A percentile compares a stretch with the other conserved stretches of the same genome.
Evolutionary conservation across 2,797 vertebrate genomes (phyloP).

Genomic region (Petrocephalus sullivani): DNA sequence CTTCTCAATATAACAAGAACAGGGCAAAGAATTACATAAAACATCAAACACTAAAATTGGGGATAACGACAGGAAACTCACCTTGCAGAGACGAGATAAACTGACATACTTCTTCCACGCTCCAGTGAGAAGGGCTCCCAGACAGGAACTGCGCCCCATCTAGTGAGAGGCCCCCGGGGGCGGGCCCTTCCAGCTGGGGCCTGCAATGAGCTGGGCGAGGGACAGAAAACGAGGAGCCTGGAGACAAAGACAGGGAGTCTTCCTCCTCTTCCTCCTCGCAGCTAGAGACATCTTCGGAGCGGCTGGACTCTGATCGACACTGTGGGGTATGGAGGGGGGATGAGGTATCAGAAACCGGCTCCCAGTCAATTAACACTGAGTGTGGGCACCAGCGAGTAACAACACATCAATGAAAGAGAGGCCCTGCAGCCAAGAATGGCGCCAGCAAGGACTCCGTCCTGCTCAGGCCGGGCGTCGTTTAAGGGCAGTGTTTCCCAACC

Average conservation of each 20-base stretch:
- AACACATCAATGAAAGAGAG: background rate
- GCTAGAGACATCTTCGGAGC: constrained; percentile 88
- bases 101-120: constrained; percentile 89
- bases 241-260: constrained; percentile 71
- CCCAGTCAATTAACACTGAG: background rate
- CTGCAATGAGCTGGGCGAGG: constrained; percentile 65
- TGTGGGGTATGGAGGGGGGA: constrained; percentile 23
- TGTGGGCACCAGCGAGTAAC: background rate
- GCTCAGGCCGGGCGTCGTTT: background rate
- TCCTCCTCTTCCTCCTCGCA: constrained; percentile 80
- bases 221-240: constrained; percentile 79
- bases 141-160: constrained; percentile 83
- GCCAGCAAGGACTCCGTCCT: background rate
- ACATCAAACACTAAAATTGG: background rate
- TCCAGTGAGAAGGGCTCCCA: constrained; percentile 85
- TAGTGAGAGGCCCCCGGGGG: constrained; percentile 70
- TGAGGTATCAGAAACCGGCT: background rate
- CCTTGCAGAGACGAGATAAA: constrained; percentile 97
- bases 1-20: background rate
- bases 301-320: constrained; percentile 88
- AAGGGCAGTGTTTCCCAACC: too few relatives aligned
- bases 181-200: constrained; percentile 65
- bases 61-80: constrained; percentile 37
- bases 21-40: background rate
- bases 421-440: background rate